A percentile compares a stretch with the other conserved stretches of the same genome.
phyloP scores from a whole-genome alignment of 1,140 invertebrate genomes.

The Lycorma delicatula region DNA sequence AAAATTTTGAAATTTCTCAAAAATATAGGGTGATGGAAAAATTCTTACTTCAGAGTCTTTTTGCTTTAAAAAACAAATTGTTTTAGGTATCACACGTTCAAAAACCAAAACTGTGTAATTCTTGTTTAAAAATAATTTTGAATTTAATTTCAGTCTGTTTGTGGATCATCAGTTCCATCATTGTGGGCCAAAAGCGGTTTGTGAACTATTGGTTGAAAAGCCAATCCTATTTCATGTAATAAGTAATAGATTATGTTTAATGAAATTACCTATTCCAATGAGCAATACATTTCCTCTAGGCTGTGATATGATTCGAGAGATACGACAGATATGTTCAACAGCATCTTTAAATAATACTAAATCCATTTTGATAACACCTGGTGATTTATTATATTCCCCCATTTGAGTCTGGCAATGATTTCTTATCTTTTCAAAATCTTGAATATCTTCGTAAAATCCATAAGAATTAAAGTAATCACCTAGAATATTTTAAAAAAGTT shows the following conservation, averaged over 20 bases:
- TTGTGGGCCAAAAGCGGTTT: too few relatives aligned
- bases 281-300: conserved; percentile 72
- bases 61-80: too few relatives aligned
- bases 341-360: conserved; percentile 76
- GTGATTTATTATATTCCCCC: conserved; percentile 68
- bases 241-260: neutral
- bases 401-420: conserved; percentile 56
- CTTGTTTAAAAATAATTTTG: too few relatives aligned
- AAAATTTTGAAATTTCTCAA: too few relatives aligned
- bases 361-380: conserved; percentile 65
- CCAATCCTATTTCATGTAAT: conserved; percentile 7
- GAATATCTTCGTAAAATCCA: conserved; percentile 66
- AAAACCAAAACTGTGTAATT: too few relatives aligned
- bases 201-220: too few relatives aligned
- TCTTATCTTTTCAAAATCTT: conserved; percentile 49
- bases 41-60: too few relatives aligned
- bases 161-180: too few relatives aligned
- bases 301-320: conserved; percentile 72
- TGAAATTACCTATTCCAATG: conserved; percentile 62
- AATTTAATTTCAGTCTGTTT: too few relatives aligned
- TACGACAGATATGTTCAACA: conserved; percentile 72
- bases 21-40: too few relatives aligned
- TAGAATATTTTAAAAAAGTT: too few relatives aligned
- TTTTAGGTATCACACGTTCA: too few relatives aligned
- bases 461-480: conserved; percentile 63